Base-by-base conservation (phyloP, 2,888 invertebrate species). In the Chrysotoxum bicinctum region DNA sequence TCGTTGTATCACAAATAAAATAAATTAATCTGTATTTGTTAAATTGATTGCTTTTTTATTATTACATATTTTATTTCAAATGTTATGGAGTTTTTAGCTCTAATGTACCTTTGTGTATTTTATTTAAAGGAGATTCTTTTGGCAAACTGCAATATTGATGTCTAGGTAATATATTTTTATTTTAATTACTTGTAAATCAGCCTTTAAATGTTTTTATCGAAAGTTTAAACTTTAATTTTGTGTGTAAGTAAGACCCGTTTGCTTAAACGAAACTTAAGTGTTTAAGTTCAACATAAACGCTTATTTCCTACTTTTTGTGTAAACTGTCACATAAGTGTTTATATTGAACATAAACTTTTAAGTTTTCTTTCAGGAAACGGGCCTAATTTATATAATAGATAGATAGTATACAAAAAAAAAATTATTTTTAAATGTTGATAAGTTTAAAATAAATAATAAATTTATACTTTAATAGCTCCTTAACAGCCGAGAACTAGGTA, bases 131-230 rank as follows among this genome's bases (percentile, higher is more conserved):
- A 72, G 72, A 76, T 82, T 76, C 76, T 72, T 60, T 76, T 77
- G 82, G 54, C 73, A 69, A 82, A 82, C 77, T 77, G 52, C 45
- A 80, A 48, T 62, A 32, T 35, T 64, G 43, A 68, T 73, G 62
- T 74, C 16, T 68, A 40, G 43, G 43, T 35, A 58, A 21, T 50
- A 43, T 69, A 40, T 73, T 21, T 74, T 35, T 40, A 66, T 45
- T 45, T 48, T 26, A 26, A 26, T 26, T 40, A 72, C 54, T 50
- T 85, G 85, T 85, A 85, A 85, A 85, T 85, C 85, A 85, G 85
- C 85, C 85, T 85, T 85, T 69, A 85, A 76, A 81, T 62, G 75
- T 69, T 76, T 80, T 73, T 45, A 74, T 83, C 78, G 73, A 83
- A 83, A 83, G 54, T 83, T 68, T 74, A 40, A 77, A 48, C 40